These are phyloP conservation scores for Cossypha caffra DNA, from an alignment of 2,797 vertebrate species.

Conservation along the genomic window DNA sequence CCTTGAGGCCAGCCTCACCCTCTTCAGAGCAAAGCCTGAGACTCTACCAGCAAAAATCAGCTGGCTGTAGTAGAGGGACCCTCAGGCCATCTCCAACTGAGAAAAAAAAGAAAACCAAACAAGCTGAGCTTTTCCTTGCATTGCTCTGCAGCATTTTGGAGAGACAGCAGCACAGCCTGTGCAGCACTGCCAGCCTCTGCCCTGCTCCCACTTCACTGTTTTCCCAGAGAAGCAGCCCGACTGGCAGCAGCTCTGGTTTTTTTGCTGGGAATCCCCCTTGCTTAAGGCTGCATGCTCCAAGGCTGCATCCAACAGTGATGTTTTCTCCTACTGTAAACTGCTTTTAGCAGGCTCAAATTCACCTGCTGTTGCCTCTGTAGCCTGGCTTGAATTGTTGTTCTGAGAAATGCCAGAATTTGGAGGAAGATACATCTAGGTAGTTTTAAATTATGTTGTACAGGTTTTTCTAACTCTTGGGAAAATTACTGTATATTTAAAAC, in stretches of 20 bases:
- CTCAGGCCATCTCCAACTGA: background rate
- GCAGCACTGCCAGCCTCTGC: background rate
- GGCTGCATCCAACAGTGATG: background rate
- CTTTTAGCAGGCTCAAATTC: background rate
- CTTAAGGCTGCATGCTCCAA: background rate
- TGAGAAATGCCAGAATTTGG: background rate
- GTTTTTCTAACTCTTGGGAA: background rate
- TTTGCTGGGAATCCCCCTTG: background rate
- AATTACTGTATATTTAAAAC: background rate
- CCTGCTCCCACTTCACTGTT: background rate
- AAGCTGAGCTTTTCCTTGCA: background rate
- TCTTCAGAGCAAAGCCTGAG: background rate
- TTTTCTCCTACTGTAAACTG: background rate
- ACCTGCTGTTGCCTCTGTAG: background rate
- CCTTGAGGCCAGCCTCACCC: background rate
- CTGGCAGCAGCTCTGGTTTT: background rate
- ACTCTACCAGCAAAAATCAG: background rate
- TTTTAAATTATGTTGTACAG: background rate
- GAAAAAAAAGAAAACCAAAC: background rate
- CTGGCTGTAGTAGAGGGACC: background rate
- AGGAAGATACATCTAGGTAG: background rate
- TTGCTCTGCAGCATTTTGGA: background rate
- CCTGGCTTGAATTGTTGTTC: background rate
- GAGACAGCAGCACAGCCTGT: background rate
- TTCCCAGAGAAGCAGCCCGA: background rate